Percentiles rank a stretch among this genome's conserved stretches.
Evolutionary conservation across 2,888 invertebrate species (phyloP).

Genomic region (Phytoseiulus persimilis): DNA sequence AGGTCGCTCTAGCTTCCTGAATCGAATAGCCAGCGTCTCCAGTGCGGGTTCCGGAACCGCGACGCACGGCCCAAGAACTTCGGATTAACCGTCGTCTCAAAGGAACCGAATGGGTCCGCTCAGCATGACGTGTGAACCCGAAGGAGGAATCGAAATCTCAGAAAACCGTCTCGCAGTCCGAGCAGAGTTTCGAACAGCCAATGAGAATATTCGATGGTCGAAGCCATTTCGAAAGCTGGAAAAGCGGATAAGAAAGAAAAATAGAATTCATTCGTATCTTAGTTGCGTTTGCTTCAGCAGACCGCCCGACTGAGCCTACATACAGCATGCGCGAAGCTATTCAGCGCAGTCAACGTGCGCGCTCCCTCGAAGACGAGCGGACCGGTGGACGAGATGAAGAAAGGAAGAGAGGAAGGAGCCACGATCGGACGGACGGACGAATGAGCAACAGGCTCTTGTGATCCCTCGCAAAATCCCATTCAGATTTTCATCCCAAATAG

Average conservation of each 20-base stretch:
- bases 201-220: neutral
- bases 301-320: neutral
- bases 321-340: neutral
- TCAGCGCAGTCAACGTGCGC: neutral
- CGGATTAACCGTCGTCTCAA: no score
- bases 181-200: neutral
- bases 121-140: no score
- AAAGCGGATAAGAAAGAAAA: neutral
- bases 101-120: no score
- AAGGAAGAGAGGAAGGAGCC: neutral
- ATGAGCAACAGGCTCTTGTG: conserved; percentile 5
- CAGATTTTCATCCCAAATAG: conserved; percentile 32
- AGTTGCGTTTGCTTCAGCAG: neutral
- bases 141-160: no score
- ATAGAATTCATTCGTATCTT: neutral
- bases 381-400: neutral
- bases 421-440: neutral
- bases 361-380: neutral
- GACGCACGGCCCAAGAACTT: no score
- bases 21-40: no score
- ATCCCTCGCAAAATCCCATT: conserved; percentile 23
- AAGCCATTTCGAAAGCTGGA: neutral
- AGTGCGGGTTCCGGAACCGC: no score
- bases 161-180: neutral
- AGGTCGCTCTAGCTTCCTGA: no score